A percentile compares a stretch with the other conserved stretches of the same genome.
Evolutionary conservation across 2,888 invertebrate species (phyloP).

Genomic region (Mechanitis mazaeus): DNA sequence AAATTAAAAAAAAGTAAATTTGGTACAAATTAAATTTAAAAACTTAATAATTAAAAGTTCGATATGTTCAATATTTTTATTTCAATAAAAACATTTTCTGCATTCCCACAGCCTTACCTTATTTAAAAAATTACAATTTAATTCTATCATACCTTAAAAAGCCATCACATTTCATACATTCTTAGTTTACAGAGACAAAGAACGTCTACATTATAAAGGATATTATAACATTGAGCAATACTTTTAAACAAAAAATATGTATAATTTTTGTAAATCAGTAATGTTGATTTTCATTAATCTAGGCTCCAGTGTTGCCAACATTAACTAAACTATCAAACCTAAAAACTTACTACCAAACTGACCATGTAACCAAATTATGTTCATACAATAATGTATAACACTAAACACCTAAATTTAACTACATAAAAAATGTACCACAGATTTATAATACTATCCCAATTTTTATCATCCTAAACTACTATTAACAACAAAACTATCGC

Average conservation of each 20-base stretch:
- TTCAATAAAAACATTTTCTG: constrained; percentile 51
- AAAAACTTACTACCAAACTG: background rate
- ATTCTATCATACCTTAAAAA: constrained; percentile 36
- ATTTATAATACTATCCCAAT: background rate
- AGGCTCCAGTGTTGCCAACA: too few species aligned
- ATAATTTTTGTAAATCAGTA: too few species aligned
- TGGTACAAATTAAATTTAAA: constrained; percentile 9
- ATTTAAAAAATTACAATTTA: constrained; percentile 41
- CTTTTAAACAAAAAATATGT: too few species aligned
- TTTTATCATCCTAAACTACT: background rate
- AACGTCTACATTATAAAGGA: background rate
- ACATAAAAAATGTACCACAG: background rate
- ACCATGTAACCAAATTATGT: background rate
- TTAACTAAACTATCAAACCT: too few species aligned
- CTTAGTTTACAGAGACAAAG: background rate
- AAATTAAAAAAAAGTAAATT: constrained; percentile 27
- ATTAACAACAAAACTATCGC: background rate
- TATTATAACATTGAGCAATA: too few species aligned
- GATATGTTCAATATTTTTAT: constrained; percentile 57
- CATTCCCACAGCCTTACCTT: constrained; percentile 35
- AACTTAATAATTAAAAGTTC: constrained; percentile 51
- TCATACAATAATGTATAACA: background rate
- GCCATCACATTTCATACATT: background rate
- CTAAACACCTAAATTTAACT: background rate
- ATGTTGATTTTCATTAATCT: too few species aligned